Base-by-base conservation (phyloP, 2,888 invertebrate species). In the Lepetodrilus schrolli region DNA sequence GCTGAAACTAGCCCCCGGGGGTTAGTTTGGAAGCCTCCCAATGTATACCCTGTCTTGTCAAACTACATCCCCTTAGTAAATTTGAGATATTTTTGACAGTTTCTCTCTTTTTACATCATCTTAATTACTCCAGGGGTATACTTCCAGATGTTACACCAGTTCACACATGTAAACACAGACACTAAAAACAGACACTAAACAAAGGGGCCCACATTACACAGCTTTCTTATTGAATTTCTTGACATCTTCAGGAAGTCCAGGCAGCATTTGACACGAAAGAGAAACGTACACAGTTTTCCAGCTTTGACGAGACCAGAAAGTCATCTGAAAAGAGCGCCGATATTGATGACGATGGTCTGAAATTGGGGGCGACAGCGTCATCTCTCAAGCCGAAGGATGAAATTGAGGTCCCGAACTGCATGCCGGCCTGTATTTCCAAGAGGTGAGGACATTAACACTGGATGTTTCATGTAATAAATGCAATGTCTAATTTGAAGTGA, bases 351-450 rank as follows among this genome's bases (percentile, higher is more conserved):
- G 50, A 72, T 72, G 49, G 37, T 36, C 71, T 85, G 3, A 78
- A 80, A 47, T 80, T 85, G 3, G 85, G 85, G 1, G 85, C 78
- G 70, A 83, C 83, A 38, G 85, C 85, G 5, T 80, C 80, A n/a
- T 80, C 77, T 23, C 74, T 82, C 0, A 74, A 77, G 26, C 73
- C 77, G 17, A 77, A 77, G 3, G 72, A 81, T 37, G 74, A 78
- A 13, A 74, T 82, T 20, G 80, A 80, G 36, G 78, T 87, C 0
- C 66, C 76, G 43, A 84, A 85, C 69, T 87, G 86, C 70, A 81
- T 83, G 36, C 86, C 86, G 5, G 48, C 72, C 10, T 70, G 65
- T 34, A 72, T 74, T 7, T 73, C 80, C 7, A 79, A 74, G 73
- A 74, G 71, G 84, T n/a, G n/a, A n/a, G n/a, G n/a, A n/a, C n/a